Evolutionary conservation across 2,888 invertebrate genomes (phyloP).

Genomic region (Cartodere bifasciata): DNA sequence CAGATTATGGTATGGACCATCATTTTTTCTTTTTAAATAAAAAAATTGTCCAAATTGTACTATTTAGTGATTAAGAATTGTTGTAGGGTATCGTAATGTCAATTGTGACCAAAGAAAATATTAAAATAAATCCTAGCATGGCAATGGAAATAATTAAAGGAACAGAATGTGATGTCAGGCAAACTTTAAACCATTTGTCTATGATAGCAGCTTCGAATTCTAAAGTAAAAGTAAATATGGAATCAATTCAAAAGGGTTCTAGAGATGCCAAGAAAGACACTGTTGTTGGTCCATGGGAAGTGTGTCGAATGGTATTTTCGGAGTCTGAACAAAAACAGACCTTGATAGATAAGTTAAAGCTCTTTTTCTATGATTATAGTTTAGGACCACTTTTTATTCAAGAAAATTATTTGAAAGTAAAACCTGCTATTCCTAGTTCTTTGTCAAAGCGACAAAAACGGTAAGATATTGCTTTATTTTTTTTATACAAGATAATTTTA

Average conservation of each 20-base stretch:
- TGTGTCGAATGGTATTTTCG: constrained; percentile 77
- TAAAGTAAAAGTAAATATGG: constrained; percentile 34
- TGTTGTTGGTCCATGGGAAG: constrained; percentile 89
- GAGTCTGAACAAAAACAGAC: constrained; percentile 64
- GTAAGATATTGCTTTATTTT: no score
- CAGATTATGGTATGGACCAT: constrained; percentile 64
- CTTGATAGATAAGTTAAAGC: constrained; percentile 72
- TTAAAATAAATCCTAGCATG: constrained; percentile 66
- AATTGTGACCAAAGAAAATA: constrained; percentile 80
- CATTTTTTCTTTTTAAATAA: background rate
- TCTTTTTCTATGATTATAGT: constrained; percentile 97
- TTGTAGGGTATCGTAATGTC: constrained; percentile 77
- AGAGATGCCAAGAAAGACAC: constrained; percentile 64
- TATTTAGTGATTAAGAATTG: constrained; percentile 5
- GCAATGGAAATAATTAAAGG: constrained; percentile 72
- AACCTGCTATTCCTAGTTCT: constrained; percentile 65
- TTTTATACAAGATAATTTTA: no score
- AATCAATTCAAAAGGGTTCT: constrained; percentile 43
- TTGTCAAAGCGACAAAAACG: no score
- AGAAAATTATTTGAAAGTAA: constrained; percentile 83
- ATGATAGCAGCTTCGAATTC: constrained; percentile 57
- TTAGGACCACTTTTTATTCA: constrained; percentile 94
- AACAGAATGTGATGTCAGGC: constrained; percentile 87
- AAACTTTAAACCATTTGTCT: constrained; percentile 81
- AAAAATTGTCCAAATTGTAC: background rate